Evolutionary conservation across 2,888 invertebrate genomes (phyloP).

Genomic region (Campoplex nolae): DNA sequence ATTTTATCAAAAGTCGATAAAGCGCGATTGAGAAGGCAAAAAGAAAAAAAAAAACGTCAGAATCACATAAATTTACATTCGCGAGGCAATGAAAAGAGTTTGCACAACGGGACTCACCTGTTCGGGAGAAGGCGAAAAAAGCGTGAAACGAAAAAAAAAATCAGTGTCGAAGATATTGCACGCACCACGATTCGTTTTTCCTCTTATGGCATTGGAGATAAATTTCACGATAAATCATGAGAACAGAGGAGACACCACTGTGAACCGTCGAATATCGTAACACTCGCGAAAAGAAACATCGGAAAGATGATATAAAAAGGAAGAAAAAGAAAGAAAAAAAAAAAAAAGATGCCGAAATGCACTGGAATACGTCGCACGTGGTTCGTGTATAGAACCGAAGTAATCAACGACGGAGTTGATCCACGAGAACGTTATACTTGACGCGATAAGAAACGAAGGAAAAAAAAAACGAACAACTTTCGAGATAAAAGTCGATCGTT

Average conservation of each 20-base stretch:
- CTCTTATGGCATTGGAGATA: neutral
- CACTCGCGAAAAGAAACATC: neutral
- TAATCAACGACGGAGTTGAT: neutral
- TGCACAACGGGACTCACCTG: neutral
- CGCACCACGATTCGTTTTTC: neutral
- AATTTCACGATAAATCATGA: neutral
- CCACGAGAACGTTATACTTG: neutral
- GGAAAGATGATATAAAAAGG: neutral
- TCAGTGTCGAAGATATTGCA: neutral
- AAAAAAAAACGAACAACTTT: constrained; percentile 6
- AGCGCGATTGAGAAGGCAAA: too few relatives aligned
- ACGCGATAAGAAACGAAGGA: neutral
- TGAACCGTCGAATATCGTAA: neutral
- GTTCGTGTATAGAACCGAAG: neutral
- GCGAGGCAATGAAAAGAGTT: neutral
- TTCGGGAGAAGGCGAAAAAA: neutral
- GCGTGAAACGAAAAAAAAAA: neutral
- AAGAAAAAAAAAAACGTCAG: neutral
- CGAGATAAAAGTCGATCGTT: neutral
- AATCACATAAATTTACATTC: neutral
- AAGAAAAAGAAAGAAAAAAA: neutral
- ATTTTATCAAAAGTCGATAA: too few relatives aligned
- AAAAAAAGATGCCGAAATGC: neutral
- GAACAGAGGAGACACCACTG: constrained; percentile 9
- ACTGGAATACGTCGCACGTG: constrained; percentile 31